Conservation (phyloP, 2,113 vertebrate species). For the Illadopsis cleaveri region DNA sequence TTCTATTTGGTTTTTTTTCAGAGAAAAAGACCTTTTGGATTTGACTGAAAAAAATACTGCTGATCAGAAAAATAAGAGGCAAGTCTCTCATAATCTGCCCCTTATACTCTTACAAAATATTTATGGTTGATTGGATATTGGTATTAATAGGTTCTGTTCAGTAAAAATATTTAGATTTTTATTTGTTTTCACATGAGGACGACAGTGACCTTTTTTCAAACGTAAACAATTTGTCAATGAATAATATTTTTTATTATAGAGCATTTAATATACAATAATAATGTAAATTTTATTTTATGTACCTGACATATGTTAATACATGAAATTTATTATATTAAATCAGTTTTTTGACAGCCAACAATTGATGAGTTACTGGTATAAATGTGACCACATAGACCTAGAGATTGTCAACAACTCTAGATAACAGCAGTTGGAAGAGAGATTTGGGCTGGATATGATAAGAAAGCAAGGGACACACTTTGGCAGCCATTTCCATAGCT, state of each 20-base stretch:
- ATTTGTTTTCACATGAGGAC: not conserved
- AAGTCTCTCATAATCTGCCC: not conserved
- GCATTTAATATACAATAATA: not conserved
- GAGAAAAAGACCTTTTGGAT: constrained; percentile 11
- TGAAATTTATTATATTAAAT: not conserved
- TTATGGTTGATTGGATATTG: not conserved
- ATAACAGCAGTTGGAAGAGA: not conserved
- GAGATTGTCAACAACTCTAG: not conserved
- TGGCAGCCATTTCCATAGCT: not conserved
- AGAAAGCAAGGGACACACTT: not conserved
- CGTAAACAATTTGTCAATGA: not conserved
- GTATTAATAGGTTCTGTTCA: not conserved
- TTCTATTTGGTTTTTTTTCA: not conserved
- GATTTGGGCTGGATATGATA: not conserved
- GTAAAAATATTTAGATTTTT: not conserved
- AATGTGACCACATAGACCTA: not conserved
- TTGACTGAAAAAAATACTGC: constrained; percentile 19
- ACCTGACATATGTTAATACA: not conserved
- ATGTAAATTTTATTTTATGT: not conserved
- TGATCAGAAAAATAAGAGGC: constrained; percentile 52
- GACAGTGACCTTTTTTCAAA: not conserved
- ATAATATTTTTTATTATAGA: not conserved
- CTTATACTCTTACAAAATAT: not conserved
- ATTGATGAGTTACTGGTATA: not conserved
- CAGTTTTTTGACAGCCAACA: not conserved